These are phyloP conservation scores for Halocynthia aurantium DNA, from an alignment of 23 tunicate species.

Conservation along the genomic window DNA sequence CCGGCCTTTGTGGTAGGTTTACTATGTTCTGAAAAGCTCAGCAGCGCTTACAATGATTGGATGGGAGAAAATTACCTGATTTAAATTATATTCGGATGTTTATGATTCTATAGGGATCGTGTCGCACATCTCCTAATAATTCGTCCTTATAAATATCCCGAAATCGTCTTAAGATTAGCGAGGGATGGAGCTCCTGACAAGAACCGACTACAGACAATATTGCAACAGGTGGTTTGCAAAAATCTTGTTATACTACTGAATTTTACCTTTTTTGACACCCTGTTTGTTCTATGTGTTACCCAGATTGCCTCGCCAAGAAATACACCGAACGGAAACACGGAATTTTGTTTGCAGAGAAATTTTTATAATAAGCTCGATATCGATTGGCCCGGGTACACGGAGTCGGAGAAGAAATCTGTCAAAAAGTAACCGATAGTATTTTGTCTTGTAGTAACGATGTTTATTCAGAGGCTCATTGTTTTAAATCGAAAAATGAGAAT, in stretches of 20 bases:
- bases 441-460: too few relatives aligned
- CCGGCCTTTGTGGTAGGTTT: conserved; percentile 30
- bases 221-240: conserved; percentile 37
- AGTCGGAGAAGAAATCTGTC: conserved; percentile 36
- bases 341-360: conserved; percentile 32
- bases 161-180: conserved; percentile 35
- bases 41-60: too few relatives aligned
- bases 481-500: too few relatives aligned
- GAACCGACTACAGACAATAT: conserved; percentile 24
- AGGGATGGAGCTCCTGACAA: conserved; percentile 39
- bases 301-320: conserved; percentile 50
- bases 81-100: neutral
- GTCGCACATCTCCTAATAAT: conserved; percentile 54
- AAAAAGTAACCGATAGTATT: conserved; percentile 24
- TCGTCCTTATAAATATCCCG: conserved; percentile 49
- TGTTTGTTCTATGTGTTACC: too few relatives aligned
- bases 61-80: neutral
- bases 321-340: conserved; percentile 25
- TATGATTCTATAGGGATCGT: conserved; percentile 28
- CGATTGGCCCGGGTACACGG: conserved; percentile 75
- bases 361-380: conserved; percentile 33
- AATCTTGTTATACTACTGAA: too few relatives aligned
- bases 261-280: too few relatives aligned
- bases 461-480: too few relatives aligned
- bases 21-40: neutral